These are phyloP conservation scores for Myoxocephalus aenaeus DNA, from an alignment of 2,797 vertebrate genomes.

Conservation along the genomic window DNA sequence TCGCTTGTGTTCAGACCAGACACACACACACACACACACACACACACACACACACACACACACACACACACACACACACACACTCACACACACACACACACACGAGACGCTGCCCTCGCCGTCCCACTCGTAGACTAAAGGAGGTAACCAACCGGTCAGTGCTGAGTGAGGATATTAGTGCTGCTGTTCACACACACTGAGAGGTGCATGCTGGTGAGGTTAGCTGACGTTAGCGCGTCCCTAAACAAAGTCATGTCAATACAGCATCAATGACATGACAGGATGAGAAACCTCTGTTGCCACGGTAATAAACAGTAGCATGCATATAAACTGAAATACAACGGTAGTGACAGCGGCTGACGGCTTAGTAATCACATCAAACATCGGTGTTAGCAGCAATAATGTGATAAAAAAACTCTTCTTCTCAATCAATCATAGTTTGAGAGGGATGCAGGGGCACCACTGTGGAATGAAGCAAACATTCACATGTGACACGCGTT, in stretches of 20 bases:
- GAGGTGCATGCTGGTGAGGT: constrained; percentile 23
- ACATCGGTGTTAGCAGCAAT: constrained; percentile 1
- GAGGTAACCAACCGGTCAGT: constrained; percentile 44
- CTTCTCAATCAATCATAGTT: constrained; percentile 2
- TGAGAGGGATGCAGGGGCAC: not conserved
- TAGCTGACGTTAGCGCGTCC: constrained; percentile 29
- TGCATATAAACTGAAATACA: not conserved
- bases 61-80: constrained; percentile 61
- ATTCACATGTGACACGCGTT: not conserved
- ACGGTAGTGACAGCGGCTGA: not conserved
- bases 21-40: constrained; percentile 83
- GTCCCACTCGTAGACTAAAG: constrained; percentile 43
- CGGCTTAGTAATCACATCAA: constrained; percentile 20
- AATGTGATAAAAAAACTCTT: constrained; percentile 8
- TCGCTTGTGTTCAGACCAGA: constrained; percentile 93
- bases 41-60: too few species aligned
- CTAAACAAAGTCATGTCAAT: constrained; percentile 39
- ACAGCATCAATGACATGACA: constrained; percentile 5
- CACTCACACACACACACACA: too few species aligned
- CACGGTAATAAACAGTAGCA: constrained; percentile 21
- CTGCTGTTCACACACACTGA: not conserved
- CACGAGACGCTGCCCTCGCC: constrained; percentile 34
- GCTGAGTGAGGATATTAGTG: constrained; percentile 18
- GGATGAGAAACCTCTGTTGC: constrained; percentile 30
- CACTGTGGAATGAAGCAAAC: not conserved